These are phyloP conservation scores for Heliconius charithonia DNA, from an alignment of 2,888 invertebrate genomes.

Conservation along the genomic window DNA sequence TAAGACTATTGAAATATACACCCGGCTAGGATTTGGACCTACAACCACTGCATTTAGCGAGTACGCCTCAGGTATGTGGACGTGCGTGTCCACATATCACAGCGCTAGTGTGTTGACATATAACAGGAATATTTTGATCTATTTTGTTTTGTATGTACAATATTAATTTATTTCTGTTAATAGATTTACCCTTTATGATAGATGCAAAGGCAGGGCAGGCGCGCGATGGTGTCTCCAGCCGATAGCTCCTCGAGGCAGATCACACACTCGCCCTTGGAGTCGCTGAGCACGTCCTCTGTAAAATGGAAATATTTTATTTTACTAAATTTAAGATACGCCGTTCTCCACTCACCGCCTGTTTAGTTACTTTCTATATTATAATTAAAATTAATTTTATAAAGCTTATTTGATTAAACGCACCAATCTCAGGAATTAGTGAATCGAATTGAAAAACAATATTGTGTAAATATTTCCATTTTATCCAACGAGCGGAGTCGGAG, in stretches of 20 bases:
- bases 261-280: conserved; percentile 99
- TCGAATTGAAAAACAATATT: background rate
- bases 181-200: conserved; percentile 95
- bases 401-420: background rate
- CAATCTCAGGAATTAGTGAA: background rate
- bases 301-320: conserved; percentile 42
- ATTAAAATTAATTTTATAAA: too few species aligned
- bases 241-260: conserved; percentile 99
- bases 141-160: too few species aligned
- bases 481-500: too few species aligned
- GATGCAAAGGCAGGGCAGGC: conserved; percentile 99
- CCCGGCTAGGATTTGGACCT: too few species aligned
- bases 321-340: background rate
- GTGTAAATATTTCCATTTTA: too few species aligned
- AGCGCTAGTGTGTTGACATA: too few species aligned
- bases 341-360: background rate
- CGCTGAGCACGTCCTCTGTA: conserved; percentile 97
- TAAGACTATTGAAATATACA: too few species aligned
- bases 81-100: too few species aligned
- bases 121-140: too few species aligned
- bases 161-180: too few species aligned
- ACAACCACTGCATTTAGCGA: too few species aligned
- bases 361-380: background rate
- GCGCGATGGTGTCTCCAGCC: conserved; percentile 98
- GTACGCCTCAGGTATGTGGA: too few species aligned